phyloP scores from a whole-genome alignment of 1,140 invertebrate genomes.

The Papilio glaucus region DNA sequence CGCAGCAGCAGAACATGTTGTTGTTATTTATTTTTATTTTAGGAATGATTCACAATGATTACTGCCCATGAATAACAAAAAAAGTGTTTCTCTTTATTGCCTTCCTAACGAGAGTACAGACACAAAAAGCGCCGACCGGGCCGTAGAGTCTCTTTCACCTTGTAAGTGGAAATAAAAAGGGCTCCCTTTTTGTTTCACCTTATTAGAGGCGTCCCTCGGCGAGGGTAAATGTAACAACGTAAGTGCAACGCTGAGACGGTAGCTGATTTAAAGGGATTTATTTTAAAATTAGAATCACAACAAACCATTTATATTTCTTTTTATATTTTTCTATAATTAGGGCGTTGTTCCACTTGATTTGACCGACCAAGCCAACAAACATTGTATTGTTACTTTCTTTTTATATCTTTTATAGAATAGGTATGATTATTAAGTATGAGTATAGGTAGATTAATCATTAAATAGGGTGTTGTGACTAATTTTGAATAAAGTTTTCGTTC shows the following conservation, averaged over 20 bases:
- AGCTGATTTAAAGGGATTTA: conserved; percentile 31
- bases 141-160: conserved; percentile 32
- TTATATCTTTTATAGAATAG: background rate
- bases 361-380: background rate
- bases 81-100: conserved; percentile 30
- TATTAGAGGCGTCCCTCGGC: conserved; percentile 26
- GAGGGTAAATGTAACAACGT: conserved; percentile 32
- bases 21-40: conserved; percentile 24
- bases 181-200: conserved; percentile 31
- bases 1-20: conserved; percentile 6
- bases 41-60: conserved; percentile 32
- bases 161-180: conserved; percentile 35
- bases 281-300: conserved; percentile 26
- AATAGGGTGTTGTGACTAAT: no score
- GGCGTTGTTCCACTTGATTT: background rate
- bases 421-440: no score
- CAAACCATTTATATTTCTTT: background rate
- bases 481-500: no score
- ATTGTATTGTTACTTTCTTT: background rate
- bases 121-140: conserved; percentile 29
- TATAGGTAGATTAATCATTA: no score
- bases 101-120: conserved; percentile 28
- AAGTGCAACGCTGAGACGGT: conserved; percentile 26
- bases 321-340: conserved; percentile 3
- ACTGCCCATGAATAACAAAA: conserved; percentile 31